Percentiles rank a stretch among this genome's conserved stretches.
These are phyloP conservation scores for Caenorhabditis plicata DNA, from an alignment of 2,888 invertebrate genomes.

Conservation along the genomic window DNA sequence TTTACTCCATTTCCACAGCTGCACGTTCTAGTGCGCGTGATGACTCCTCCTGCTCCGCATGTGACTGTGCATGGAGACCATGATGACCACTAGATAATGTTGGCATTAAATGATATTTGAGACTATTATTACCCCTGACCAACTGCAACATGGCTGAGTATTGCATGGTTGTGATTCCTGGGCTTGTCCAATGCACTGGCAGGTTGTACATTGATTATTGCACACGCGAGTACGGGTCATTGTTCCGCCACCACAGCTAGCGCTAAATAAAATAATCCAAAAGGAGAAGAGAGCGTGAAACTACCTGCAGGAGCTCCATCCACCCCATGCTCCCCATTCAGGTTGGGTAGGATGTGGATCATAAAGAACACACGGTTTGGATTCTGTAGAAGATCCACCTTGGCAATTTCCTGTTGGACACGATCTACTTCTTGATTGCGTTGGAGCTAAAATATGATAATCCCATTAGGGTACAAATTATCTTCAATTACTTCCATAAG, in stretches of 20 bases:
- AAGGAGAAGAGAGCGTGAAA: not conserved
- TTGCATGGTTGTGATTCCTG: slow-evolving; percentile 42
- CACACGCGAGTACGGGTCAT: slow-evolving; percentile 40
- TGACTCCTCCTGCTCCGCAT: slow-evolving; percentile 38
- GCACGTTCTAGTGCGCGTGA: slow-evolving; percentile 35
- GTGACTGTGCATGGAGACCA: slow-evolving; percentile 39
- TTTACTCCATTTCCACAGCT: slow-evolving; percentile 35
- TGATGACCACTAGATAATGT: slow-evolving; percentile 33
- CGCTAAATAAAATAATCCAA: slow-evolving; percentile 20
- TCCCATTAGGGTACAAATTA: not conserved
- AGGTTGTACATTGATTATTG: slow-evolving; percentile 43
- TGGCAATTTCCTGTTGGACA: slow-evolving; percentile 39
- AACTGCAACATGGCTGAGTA: slow-evolving; percentile 42
- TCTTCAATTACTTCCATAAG: slow-evolving; percentile 33
- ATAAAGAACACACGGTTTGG: slow-evolving; percentile 38
- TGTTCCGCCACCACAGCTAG: slow-evolving; percentile 43
- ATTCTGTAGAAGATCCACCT: slow-evolving; percentile 38
- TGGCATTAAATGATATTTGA: not conserved
- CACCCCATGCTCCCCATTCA: slow-evolving; percentile 36
- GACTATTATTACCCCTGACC: slow-evolving; percentile 19
- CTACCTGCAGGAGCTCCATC: slow-evolving; percentile 40
- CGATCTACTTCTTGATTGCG: slow-evolving; percentile 30
- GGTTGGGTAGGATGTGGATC: slow-evolving; percentile 39
- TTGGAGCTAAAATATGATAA: slow-evolving; percentile 29
- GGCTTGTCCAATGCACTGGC: slow-evolving; percentile 38